phyloP scores from a whole-genome alignment of 2,888 invertebrate genomes.

The Tricholauxania praeusta region DNA sequence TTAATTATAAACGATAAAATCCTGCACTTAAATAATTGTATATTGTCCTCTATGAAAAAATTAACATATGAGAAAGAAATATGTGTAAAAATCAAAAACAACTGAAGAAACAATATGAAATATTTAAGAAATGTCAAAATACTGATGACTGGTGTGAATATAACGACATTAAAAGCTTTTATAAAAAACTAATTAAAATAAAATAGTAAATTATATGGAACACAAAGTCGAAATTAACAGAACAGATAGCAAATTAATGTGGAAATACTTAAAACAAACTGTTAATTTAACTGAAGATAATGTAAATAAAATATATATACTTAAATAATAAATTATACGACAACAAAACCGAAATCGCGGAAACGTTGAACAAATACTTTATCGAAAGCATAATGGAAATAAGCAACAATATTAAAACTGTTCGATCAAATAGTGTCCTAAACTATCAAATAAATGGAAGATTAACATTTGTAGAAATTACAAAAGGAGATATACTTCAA shows the following conservation, averaged over 20 bases:
- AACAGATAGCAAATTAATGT: slow-evolving; percentile 23
- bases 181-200: slow-evolving; percentile 17
- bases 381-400: too few species aligned
- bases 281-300: not conserved
- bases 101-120: slow-evolving; percentile 19
- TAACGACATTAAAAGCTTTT: slow-evolving; percentile 2
- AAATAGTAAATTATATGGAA: too few species aligned
- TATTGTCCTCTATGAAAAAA: slow-evolving; percentile 17
- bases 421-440: too few species aligned
- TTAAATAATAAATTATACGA: not conserved
- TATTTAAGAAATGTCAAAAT: slow-evolving; percentile 18
- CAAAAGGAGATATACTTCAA: too few species aligned
- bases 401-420: too few species aligned
- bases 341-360: not conserved
- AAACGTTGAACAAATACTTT: slow-evolving; percentile 15
- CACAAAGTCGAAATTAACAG: too few species aligned
- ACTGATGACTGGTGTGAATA: too few species aligned
- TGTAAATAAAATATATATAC: not conserved
- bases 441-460: too few species aligned
- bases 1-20: too few species aligned
- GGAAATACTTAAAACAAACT: not conserved
- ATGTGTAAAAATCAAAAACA: slow-evolving; percentile 9
- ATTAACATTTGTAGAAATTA: too few species aligned
- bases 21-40: not conserved
- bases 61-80: not conserved